These are phyloP conservation scores for Mareca penelope DNA, from an alignment of 2,797 vertebrate species.

Conservation along the genomic window DNA sequence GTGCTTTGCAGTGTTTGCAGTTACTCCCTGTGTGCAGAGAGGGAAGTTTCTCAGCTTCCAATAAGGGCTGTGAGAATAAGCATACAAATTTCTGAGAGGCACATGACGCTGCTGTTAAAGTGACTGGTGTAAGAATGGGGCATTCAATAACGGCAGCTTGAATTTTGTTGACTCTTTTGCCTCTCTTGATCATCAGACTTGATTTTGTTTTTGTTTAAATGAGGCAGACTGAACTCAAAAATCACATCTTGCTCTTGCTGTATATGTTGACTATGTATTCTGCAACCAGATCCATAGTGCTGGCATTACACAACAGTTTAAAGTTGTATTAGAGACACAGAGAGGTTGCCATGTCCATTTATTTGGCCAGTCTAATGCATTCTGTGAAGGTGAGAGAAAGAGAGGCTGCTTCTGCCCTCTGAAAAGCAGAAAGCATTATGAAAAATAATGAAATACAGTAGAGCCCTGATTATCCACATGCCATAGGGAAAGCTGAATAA, in stretches of 20 bases:
- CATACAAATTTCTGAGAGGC: neutral
- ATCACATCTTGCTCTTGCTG: neutral
- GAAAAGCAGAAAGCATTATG: conserved; percentile 25
- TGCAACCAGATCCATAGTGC: neutral
- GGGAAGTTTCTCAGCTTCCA: neutral
- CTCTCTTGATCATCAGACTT: neutral
- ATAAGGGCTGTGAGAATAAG: neutral
- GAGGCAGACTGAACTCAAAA: neutral
- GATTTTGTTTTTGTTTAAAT: neutral
- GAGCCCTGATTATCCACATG: neutral
- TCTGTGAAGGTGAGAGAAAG: neutral
- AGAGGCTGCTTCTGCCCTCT: neutral
- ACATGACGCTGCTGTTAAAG: neutral
- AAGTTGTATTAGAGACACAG: neutral
- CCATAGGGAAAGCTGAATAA: conserved; percentile 21
- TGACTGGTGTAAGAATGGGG: neutral
- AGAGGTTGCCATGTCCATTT: neutral
- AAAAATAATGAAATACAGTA: conserved; percentile 38
- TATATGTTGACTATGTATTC: neutral
- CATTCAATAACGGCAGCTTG: neutral
- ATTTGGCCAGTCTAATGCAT: neutral
- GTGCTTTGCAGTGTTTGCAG: neutral
- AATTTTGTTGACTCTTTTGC: neutral
- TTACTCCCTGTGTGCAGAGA: neutral
- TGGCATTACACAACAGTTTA: neutral